Evolutionary conservation across 2,113 vertebrate species (phyloP).

Genomic region (Macquaria ambigua): DNA sequence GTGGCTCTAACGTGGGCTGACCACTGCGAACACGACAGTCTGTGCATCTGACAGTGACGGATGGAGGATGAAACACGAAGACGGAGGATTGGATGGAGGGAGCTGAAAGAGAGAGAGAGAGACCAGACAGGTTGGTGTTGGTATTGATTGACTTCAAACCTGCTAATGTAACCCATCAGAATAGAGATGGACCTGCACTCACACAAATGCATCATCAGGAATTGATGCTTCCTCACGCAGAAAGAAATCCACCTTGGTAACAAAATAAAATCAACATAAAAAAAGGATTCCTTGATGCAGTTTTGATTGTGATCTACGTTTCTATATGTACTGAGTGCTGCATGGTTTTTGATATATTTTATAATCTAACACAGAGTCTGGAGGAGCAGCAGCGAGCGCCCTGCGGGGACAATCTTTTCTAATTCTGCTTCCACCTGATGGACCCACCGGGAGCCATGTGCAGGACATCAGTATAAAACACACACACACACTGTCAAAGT

Average conservation of each 20-base stretch:
- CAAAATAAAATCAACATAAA: background rate
- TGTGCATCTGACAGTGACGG: slow-evolving; percentile 69
- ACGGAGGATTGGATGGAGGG: slow-evolving; percentile 11
- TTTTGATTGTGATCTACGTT: slow-evolving; percentile 3
- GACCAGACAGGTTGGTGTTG: slow-evolving; percentile 25
- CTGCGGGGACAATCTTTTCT: slow-evolving; percentile 14
- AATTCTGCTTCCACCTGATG: slow-evolving; percentile 32
- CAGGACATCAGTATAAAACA: slow-evolving; percentile 21
- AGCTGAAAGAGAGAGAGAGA: slow-evolving; percentile 10
- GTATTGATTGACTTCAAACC: slow-evolving; percentile 67
- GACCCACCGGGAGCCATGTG: slow-evolving; percentile 29
- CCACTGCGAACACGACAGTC: slow-evolving; percentile 35
- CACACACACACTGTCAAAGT: slow-evolving; percentile 9
- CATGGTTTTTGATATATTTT: slow-evolving; percentile 3
- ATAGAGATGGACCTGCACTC: slow-evolving; percentile 46
- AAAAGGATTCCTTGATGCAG: background rate
- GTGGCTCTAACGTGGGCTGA: slow-evolving; percentile 43
- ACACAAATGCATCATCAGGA: background rate
- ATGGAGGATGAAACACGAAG: slow-evolving; percentile 52
- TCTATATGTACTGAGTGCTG: background rate
- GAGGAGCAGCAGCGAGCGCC: background rate
- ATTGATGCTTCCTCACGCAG: background rate
- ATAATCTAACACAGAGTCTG: background rate
- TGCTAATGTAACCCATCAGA: slow-evolving; percentile 52
- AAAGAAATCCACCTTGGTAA: background rate